Base-by-base conservation (phyloP, 2,797 vertebrate species). In the Periophthalmus magnuspinnatus region DNA sequence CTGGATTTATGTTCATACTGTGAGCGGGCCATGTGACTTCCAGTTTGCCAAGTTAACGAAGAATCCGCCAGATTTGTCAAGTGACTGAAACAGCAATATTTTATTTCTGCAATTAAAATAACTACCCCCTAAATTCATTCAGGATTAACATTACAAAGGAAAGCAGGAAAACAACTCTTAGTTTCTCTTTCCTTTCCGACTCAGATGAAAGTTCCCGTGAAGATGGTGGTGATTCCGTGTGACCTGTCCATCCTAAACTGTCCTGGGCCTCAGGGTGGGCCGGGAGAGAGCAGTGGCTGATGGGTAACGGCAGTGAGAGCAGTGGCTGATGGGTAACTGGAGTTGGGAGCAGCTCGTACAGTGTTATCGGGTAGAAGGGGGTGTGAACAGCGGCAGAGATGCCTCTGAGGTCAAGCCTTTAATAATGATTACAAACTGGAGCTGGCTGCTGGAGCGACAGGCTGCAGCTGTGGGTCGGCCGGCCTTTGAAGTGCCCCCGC, bases 401-500 rank as follows among this genome's bases (percentile, higher is more conserved):
- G 94, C 91, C 93, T 93, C 89, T 80, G 90, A 92, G 93, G 93
- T 94, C 93, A 95, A 93, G 93, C 94, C 94, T 95, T 95, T 95
- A 95, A 95, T 95, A 95, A 94, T 95, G 94, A 94, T 94, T 95
- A 94, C 93, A 94, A 94, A 94, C 93, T 93, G 93, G 91, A 93
- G 93, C 91, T 87, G 91, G 91, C 93, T 93, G 91, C 90, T 86
- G 92, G 93, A 90, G 92, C 92, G 93, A 94, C 93, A 93, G 93
- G 91, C 92, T 88, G 92, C 94, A 95, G 94, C 94, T 95, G 94
- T 93, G 93, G 84, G 87, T 87, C 89, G 86, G 91, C 69, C 84
- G 69, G 70, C 72, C 93, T 95, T 95, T 94, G 93, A 95, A 93
- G 94, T 93, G 85, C 83, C 84, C 92, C 92, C 93, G 92, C 93